Conservation (phyloP, 2,888 invertebrate genomes). For the Bombylius discolor region DNA sequence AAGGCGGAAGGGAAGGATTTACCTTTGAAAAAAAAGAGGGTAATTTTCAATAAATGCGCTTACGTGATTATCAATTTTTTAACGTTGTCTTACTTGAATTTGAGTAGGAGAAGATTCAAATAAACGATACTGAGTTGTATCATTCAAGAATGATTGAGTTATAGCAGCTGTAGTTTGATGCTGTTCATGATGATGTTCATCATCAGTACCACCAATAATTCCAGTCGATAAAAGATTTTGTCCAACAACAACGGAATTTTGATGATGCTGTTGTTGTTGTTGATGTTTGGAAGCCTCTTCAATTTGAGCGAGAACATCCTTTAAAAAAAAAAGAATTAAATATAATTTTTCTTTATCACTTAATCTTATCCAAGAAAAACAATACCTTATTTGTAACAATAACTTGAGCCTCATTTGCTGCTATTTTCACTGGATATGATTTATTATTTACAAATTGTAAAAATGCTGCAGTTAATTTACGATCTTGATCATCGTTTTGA, state of each 20-base stretch:
- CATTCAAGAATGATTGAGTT: constrained; percentile 6
- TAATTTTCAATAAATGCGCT: no score
- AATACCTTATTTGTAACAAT: constrained; percentile 15
- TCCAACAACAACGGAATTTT: background rate
- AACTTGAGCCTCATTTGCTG: constrained; percentile 13
- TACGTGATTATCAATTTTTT: no score
- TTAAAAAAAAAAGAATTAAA: background rate
- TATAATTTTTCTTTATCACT: no score
- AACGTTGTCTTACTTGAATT: background rate
- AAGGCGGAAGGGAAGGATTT: constrained; percentile 14
- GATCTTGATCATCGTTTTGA: constrained; percentile 7
- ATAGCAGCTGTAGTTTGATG: background rate
- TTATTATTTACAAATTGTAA: constrained; percentile 13
- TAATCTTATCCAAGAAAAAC: no score
- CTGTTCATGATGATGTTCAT: background rate
- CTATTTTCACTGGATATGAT: constrained; percentile 4
- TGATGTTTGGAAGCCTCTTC: background rate
- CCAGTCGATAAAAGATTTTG: background rate
- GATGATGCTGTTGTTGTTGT: background rate
- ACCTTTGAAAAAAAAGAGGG: background rate
- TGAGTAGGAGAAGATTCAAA: background rate
- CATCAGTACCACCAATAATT: background rate
- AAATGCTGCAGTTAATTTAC: constrained; percentile 10
- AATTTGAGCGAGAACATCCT: background rate
- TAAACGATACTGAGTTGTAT: background rate